These are phyloP conservation scores for Drosophila nebulosa DNA, from an alignment of 1,140 invertebrate genomes.

Conservation along the genomic window DNA sequence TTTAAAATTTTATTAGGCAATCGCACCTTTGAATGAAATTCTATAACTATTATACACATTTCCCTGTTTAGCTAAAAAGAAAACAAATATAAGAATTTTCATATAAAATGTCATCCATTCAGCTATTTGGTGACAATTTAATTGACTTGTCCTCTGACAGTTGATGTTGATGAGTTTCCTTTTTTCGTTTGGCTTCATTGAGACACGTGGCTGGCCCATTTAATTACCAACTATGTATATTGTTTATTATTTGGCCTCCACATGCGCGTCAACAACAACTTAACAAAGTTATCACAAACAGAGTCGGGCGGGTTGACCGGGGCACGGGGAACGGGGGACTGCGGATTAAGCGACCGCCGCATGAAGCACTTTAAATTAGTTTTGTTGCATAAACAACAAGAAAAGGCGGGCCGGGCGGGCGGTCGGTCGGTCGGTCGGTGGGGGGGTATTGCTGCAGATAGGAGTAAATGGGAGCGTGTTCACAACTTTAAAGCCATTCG, in stretches of 20 bases:
- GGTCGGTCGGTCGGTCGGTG: neutral
- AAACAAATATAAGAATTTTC: too few species aligned
- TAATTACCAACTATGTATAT: slow-evolving; percentile 75
- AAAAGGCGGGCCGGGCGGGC: neutral
- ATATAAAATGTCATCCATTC: neutral
- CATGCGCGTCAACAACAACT: slow-evolving; percentile 58
- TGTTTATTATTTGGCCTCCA: slow-evolving; percentile 44
- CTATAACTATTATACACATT: too few species aligned
- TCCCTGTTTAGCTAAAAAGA: too few species aligned
- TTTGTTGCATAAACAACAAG: slow-evolving; percentile 69
- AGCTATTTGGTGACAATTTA: slow-evolving; percentile 14
- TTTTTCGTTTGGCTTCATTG: slow-evolving; percentile 16
- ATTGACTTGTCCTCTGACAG: slow-evolving; percentile 19
- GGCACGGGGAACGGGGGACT: neutral
- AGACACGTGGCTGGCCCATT: slow-evolving; percentile 61
- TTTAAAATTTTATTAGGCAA: too few species aligned
- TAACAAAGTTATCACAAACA: slow-evolving; percentile 70
- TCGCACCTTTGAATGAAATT: too few species aligned
- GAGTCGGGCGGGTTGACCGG: neutral
- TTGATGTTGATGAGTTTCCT: neutral
- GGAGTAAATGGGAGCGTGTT: slow-evolving; percentile 11
- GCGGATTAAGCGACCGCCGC: slow-evolving; percentile 65
- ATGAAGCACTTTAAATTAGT: slow-evolving; percentile 77
- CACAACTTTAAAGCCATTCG: slow-evolving; percentile 30
- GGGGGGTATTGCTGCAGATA: neutral